Percentiles rank a stretch among this genome's conserved stretches.
phyloP scores from a whole-genome alignment of 2,888 invertebrate genomes.

The Odontomyia ornata region DNA sequence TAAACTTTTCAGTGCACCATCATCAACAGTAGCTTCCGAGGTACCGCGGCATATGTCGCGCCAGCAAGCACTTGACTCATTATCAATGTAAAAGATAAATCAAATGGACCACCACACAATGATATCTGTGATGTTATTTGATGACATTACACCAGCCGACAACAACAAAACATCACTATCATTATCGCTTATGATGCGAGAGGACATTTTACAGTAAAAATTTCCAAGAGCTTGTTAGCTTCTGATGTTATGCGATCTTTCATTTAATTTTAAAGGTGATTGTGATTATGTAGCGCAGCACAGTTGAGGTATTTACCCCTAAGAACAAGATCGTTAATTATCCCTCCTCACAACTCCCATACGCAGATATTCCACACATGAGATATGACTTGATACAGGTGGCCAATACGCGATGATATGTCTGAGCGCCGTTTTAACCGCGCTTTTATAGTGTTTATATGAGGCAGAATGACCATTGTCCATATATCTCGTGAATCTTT shows the following conservation, averaged over 20 bases:
- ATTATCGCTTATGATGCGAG: constrained; percentile 37
- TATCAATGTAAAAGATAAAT: constrained; percentile 14
- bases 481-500: constrained; percentile 23
- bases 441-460: constrained; percentile 5
- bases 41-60: not conserved
- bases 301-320: constrained; percentile 6
- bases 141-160: constrained; percentile 20
- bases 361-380: not conserved
- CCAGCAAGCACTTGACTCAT: constrained; percentile 30
- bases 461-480: constrained; percentile 38
- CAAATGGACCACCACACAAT: constrained; percentile 32
- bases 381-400: constrained; percentile 11
- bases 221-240: constrained; percentile 51
- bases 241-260: constrained; percentile 59
- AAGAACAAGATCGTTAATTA: constrained; percentile 47
- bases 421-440: not conserved
- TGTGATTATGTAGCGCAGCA: not conserved
- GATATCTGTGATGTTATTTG: not conserved
- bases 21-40: not conserved
- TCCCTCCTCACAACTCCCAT: constrained; percentile 44
- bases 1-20: not conserved
- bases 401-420: constrained; percentile 32
- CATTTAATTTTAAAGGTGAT: not conserved
- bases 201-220: constrained; percentile 38
- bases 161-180: constrained; percentile 6